Base-by-base conservation (phyloP, 2,888 invertebrate species). In the Pseudococcus viburni region DNA sequence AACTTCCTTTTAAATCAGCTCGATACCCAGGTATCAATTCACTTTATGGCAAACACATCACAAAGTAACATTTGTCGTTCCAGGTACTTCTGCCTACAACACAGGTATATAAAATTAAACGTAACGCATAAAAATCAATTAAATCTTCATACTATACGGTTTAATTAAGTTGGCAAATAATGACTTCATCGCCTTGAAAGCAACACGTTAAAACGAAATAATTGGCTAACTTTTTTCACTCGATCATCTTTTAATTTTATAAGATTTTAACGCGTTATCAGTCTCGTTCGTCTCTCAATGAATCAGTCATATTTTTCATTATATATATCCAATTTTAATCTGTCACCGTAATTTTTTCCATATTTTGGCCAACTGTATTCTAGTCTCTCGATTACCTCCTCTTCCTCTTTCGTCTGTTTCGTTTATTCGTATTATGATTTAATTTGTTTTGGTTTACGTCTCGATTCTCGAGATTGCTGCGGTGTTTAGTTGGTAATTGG, bases 101-200 rank as follows among this genome's bases (percentile, higher is more conserved):
- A 59, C n/a, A 59, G 5, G 59, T 59, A 22, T 64, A 64, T 22
- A 64, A 64, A 19, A 64, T 64, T 64, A 64, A 64, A 64, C 22
- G 22, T 64, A 22, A 64, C 9, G 64, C 55, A n/a, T 64, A 64
- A 64, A 22, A 64, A 64, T 64, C 64, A 64, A 64, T 64, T 64
- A 64, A 19, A 22, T 64, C 7, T 22, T 19, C 22, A 22, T 64
- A 12, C 22, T 64, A 19, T 64, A 64, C 19, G 64, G 64, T 64
- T 64, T 64, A 64, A 64, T 64, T 64, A 64, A 64, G 22, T 7
- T 22, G 19, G 64, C 19, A 64, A 42, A 64, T 64, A 64, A 64
- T 64, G 19, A 22, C 64, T 64, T 64, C 64, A 64, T 64, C 64
- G 19, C 64, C 64, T 64, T 64, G 22, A 64, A 64, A 64, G 64